Base-by-base conservation (phyloP, 2,797 vertebrate species). In the Poecilia gillii region DNA sequence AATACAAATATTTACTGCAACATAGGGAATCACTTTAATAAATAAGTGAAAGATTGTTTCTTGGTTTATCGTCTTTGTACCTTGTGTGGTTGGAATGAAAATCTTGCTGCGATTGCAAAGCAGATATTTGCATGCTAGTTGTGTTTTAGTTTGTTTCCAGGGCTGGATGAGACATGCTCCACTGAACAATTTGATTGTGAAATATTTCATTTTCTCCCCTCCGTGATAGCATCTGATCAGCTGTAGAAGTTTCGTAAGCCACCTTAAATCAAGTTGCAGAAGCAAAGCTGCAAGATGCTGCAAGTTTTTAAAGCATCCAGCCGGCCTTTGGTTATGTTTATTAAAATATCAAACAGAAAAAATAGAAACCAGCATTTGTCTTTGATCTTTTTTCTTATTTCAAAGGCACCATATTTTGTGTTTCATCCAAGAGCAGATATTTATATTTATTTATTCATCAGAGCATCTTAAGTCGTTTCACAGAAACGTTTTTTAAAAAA, bases 151-250 rank as follows among this genome's bases (percentile, higher is more conserved):
- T 36, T 39, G 46, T 64, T 23, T 11, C n/a, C 0, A 59, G 66
- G 78, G 84, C 77, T 20, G 53, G 93, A 92, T 66, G 55, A 77
- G 80, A 55, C 93, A 77, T 77, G 91, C 85, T 82, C 4, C 46
- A 3, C 62, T 47, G 66, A 68, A 75, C 72, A 68, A 76, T 82
- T 75, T 53, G 81, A 73, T 90, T 94, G 82, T 84, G 84, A 93
- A 91, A 90, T 51, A 8, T 76, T 76, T 47, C 23, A 5, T 81
- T 73, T 81, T 51, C 78, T 75, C 4, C 4, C 0, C 62, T 76
- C 1, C 11, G 20, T 0, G 82, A 91, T 89, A 90, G 85, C 74
- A 89, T 93, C 90, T 85, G 59, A 84, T 78, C 76, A 39, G 31
- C 66, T 9, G 59, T 16, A 62, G 76, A 14, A 78, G 73, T 82